Evolutionary conservation across 2,797 vertebrate species (phyloP).

Genomic region (Austrolebias charrua): DNA sequence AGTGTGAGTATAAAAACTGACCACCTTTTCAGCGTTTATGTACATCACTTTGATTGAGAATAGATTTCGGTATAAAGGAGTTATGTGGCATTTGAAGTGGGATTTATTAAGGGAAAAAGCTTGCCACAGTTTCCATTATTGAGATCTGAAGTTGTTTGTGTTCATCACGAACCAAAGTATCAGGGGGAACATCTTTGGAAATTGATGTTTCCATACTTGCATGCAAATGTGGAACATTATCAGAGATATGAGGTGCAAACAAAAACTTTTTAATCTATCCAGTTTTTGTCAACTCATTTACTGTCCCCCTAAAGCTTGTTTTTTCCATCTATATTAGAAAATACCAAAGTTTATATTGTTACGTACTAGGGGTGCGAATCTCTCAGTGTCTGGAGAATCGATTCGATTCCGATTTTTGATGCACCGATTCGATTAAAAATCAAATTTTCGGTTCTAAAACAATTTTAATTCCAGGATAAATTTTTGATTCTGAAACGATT

Average conservation of each 20-base stretch:
- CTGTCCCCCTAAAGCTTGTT: too few species aligned
- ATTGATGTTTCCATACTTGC: background rate
- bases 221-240: background rate
- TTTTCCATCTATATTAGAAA: too few species aligned
- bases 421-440: too few species aligned
- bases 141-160: background rate
- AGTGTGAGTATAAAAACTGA: conserved; percentile 76
- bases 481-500: too few species aligned
- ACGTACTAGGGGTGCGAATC: too few species aligned
- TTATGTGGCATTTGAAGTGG: background rate
- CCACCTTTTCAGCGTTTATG: background rate
- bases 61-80: background rate
- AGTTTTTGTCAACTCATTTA: too few species aligned
- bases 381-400: too few species aligned
- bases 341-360: too few species aligned
- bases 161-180: background rate
- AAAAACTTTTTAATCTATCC: background rate
- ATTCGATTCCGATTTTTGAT: too few species aligned
- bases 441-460: too few species aligned
- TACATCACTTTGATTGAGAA: rapidly evolving
- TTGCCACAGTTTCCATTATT: conserved; percentile 17
- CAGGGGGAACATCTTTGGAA: background rate
- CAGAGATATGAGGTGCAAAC: background rate
- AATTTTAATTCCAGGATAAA: too few species aligned
- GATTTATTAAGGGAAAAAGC: conserved; percentile 16